Conservation (phyloP, 1,140 invertebrate species). For the Cardiocondyla obscurior region DNA sequence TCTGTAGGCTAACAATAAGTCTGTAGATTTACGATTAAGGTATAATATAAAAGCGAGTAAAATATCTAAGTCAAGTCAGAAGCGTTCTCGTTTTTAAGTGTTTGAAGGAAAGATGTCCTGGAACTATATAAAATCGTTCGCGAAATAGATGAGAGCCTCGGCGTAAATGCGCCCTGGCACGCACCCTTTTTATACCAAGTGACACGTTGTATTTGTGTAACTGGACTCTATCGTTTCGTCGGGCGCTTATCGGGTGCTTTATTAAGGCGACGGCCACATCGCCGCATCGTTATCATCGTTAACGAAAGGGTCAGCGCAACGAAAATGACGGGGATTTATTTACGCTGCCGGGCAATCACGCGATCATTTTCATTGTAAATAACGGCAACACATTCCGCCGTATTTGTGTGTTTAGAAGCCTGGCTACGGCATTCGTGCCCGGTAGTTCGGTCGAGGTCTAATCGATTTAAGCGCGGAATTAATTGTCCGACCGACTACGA, state of each 20-base stretch:
- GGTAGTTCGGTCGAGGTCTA: slow-evolving; percentile 36
- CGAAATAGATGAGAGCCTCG: slow-evolving; percentile 8
- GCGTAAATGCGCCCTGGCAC: slow-evolving; percentile 17
- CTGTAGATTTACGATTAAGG: not conserved
- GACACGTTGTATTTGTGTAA: slow-evolving; percentile 36
- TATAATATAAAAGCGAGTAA: too few species aligned
- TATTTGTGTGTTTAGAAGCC: slow-evolving; percentile 28
- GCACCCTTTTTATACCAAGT: slow-evolving; percentile 11
- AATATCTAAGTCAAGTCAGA: not conserved
- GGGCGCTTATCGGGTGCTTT: slow-evolving; percentile 52
- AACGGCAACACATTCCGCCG: slow-evolving; percentile 20
- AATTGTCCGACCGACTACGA: slow-evolving; percentile 41
- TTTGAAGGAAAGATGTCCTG: not conserved
- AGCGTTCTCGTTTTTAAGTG: not conserved
- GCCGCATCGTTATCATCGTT: slow-evolving; percentile 46
- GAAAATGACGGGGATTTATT: slow-evolving; percentile 42
- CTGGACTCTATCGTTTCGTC: slow-evolving; percentile 24
- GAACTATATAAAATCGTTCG: slow-evolving; percentile 28
- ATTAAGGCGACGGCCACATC: slow-evolving; percentile 26
- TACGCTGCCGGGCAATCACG: slow-evolving; percentile 25
- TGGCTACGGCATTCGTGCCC: slow-evolving; percentile 30
- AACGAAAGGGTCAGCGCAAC: slow-evolving; percentile 47
- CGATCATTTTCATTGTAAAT: slow-evolving; percentile 58
- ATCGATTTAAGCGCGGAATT: slow-evolving; percentile 52
- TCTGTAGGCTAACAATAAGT: not conserved